Evolutionary conservation across 2,888 invertebrate genomes (phyloP).

Genomic region (Drepana falcataria): DNA sequence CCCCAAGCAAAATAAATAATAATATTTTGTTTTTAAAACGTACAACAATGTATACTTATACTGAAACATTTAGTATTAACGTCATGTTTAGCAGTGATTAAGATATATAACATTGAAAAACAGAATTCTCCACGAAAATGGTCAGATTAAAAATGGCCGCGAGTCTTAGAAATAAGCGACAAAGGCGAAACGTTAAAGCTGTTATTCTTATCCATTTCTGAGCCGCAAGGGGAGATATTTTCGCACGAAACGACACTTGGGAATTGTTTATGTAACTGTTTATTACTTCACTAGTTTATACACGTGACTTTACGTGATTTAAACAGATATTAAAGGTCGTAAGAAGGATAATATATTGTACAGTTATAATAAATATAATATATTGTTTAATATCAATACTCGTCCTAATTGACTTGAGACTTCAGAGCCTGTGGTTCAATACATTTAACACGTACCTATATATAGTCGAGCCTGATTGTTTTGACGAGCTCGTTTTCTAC

Average conservation of each 20-base stretch:
- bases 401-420: no score
- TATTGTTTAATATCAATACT: not conserved
- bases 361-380: not conserved
- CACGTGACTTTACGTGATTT: conserved; percentile 17
- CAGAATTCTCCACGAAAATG: not conserved
- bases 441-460: no score
- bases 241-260: conserved; percentile 16
- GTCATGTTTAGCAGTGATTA: no score
- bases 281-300: conserved; percentile 19
- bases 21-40: no score
- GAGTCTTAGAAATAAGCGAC: conserved; percentile 4
- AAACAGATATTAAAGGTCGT: conserved; percentile 6
- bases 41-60: no score
- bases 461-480: no score
- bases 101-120: no score
- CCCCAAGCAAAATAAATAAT: no score
- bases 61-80: no score
- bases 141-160: not conserved
- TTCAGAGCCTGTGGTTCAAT: no score
- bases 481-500: no score
- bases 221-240: conserved; percentile 16
- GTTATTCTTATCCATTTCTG: conserved; percentile 18
- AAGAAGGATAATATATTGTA: not conserved
- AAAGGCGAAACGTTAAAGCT: conserved; percentile 9
- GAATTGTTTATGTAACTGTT: conserved; percentile 22